Conservation (phyloP, 2,113 vertebrate genomes). For the Xerus inauris region DNA sequence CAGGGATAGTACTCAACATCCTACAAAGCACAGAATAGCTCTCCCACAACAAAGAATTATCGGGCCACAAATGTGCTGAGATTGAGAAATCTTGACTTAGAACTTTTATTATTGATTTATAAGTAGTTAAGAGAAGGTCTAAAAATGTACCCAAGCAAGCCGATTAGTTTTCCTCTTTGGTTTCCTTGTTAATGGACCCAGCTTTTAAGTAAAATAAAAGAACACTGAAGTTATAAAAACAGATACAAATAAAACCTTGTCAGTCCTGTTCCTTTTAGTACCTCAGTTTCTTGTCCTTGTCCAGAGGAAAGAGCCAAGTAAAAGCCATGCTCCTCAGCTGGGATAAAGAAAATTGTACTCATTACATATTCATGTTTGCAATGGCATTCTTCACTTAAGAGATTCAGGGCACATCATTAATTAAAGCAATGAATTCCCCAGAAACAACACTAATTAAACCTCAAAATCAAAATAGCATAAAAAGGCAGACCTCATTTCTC, state of each 20-base stretch:
- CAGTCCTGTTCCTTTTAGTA: background rate
- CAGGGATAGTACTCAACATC: background rate
- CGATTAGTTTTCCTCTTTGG: slow-evolving; percentile 20
- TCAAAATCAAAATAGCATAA: slow-evolving; percentile 74
- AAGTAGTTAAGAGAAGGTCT: slow-evolving; percentile 40
- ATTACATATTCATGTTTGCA: slow-evolving; percentile 67
- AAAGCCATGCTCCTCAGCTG: background rate
- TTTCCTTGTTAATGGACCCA: slow-evolving; percentile 36
- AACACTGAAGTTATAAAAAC: background rate
- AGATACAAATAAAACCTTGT: slow-evolving; percentile 2
- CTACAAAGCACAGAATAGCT: background rate
- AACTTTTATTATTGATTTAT: slow-evolving; percentile 40
- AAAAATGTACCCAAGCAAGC: slow-evolving; percentile 17
- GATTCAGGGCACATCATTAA: slow-evolving; percentile 75
- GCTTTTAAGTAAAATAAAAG: slow-evolving; percentile 56
- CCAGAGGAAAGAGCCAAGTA: background rate
- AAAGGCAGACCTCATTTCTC: slow-evolving; percentile 57
- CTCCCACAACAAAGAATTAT: background rate
- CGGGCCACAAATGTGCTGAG: background rate
- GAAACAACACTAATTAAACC: slow-evolving; percentile 75
- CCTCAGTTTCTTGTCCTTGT: background rate
- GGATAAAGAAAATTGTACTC: slow-evolving; percentile 49
- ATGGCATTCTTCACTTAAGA: slow-evolving; percentile 55
- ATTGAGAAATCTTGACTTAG: slow-evolving; percentile 17
- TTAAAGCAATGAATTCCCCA: slow-evolving; percentile 73